phyloP scores from a whole-genome alignment of 2,888 invertebrate genomes.

The Brachylomia viminalis region DNA sequence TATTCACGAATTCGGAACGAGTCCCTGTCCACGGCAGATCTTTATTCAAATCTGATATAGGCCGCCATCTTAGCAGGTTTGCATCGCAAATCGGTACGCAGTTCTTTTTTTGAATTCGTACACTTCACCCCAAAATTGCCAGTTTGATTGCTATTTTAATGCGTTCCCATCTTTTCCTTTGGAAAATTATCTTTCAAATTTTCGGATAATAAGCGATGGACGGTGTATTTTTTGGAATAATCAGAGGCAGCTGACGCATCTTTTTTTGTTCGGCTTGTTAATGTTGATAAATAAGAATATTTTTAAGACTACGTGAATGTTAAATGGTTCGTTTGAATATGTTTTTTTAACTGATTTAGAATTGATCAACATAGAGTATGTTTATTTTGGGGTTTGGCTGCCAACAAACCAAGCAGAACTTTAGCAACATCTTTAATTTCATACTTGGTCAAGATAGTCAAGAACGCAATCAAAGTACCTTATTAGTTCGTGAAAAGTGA shows the following conservation, averaged over 20 bases:
- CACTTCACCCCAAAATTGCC: conserved; percentile 84
- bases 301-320: conserved; percentile 8
- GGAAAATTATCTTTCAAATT: conserved; percentile 81
- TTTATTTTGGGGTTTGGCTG: not conserved
- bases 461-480: too few species aligned
- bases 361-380: not conserved
- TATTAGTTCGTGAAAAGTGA: not conserved
- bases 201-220: conserved; percentile 70
- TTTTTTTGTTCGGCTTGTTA: conserved; percentile 49
- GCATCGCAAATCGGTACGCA: conserved; percentile 88
- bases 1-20: conserved; percentile 68
- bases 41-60: conserved; percentile 85
- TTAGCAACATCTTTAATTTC: not conserved
- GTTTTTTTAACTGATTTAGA: not conserved
- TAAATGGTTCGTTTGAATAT: conserved; percentile 7
- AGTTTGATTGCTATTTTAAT: conserved; percentile 89
- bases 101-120: conserved; percentile 85
- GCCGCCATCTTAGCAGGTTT: conserved; percentile 85
- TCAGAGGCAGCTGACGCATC: conserved; percentile 63
- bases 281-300: conserved; percentile 39
- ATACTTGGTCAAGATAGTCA: not conserved
- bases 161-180: conserved; percentile 77
- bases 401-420: not conserved
- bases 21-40: conserved; percentile 71
- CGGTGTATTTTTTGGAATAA: conserved; percentile 61